These are phyloP conservation scores for Thalassoma bifasciatum DNA, from an alignment of 2,113 vertebrate species.

Conservation along the genomic window DNA sequence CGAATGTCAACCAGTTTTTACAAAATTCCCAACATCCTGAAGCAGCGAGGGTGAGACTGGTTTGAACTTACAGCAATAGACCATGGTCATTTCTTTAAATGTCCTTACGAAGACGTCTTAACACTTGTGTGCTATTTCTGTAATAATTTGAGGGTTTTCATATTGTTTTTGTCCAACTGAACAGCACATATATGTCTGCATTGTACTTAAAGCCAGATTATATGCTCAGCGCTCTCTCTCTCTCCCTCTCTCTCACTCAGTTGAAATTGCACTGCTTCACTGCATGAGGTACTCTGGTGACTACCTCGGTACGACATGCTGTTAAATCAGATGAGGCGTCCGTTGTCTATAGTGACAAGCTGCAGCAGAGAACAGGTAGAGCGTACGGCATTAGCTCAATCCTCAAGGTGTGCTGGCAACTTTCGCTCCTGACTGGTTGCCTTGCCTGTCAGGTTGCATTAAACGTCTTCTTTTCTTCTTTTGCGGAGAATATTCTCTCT, in stretches of 20 bases:
- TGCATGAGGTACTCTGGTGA: background rate
- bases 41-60: no score
- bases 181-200: background rate
- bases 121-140: no score
- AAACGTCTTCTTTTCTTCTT: constrained; percentile 52
- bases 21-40: no score
- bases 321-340: constrained; percentile 13
- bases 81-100: no score
- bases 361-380: constrained; percentile 39
- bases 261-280: background rate
- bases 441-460: constrained; percentile 60
- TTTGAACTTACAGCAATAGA: no score
- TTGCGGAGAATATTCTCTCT: constrained; percentile 45
- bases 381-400: constrained; percentile 39
- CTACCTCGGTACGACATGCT: constrained; percentile 9
- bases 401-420: constrained; percentile 51
- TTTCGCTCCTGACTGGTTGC: constrained; percentile 14
- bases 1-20: no score
- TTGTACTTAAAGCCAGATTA: constrained; percentile 21
- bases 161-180: background rate
- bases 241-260: constrained; percentile 14
- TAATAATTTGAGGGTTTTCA: background rate
- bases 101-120: no score
- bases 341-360: constrained; percentile 40
- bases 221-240: constrained; percentile 13